A percentile compares a stretch with the other conserved stretches of the same genome.
Conservation (phyloP, 2,113 vertebrate genomes). For the Mesoclemmys tuberculata region DNA sequence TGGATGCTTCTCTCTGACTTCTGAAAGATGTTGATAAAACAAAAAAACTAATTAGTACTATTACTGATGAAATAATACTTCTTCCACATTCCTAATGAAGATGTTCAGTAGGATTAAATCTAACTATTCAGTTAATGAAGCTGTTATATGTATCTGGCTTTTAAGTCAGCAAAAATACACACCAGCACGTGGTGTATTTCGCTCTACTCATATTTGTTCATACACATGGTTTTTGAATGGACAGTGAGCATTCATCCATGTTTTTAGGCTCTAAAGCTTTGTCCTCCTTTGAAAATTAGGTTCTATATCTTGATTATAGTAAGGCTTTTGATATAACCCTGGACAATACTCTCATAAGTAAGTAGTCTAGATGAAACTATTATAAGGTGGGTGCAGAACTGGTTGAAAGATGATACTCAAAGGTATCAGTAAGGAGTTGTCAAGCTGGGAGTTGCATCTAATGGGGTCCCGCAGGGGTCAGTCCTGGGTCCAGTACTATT, state of each 20-base stretch:
- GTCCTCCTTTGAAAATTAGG: conserved; percentile 38
- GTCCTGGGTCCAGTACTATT: too few species aligned
- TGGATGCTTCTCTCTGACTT: conserved; percentile 38
- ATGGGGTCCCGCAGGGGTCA: too few species aligned
- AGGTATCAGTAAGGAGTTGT: too few species aligned
- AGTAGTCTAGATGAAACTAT: too few species aligned
- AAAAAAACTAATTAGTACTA: conserved; percentile 1
- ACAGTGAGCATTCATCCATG: not conserved
- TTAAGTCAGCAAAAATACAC: conserved; percentile 43
- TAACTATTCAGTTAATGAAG: conserved; percentile 43
- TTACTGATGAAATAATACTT: conserved; percentile 12
- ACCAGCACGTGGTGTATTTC: conserved; percentile 19
- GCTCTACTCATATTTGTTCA: not conserved
- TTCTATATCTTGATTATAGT: not conserved
- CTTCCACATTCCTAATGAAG: not conserved
- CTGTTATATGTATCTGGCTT: conserved; percentile 47
- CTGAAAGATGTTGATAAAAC: too few species aligned
- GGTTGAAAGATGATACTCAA: too few species aligned
- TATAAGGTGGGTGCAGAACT: too few species aligned
- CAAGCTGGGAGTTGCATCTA: too few species aligned
- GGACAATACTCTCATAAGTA: too few species aligned
- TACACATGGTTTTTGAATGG: conserved; percentile 25
- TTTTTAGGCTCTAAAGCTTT: not conserved
- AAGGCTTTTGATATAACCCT: too few species aligned
- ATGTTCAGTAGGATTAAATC: conserved; percentile 41